Evolutionary conservation across 23 tunicate species (phyloP).

Genomic region (Ciona savignyi): DNA sequence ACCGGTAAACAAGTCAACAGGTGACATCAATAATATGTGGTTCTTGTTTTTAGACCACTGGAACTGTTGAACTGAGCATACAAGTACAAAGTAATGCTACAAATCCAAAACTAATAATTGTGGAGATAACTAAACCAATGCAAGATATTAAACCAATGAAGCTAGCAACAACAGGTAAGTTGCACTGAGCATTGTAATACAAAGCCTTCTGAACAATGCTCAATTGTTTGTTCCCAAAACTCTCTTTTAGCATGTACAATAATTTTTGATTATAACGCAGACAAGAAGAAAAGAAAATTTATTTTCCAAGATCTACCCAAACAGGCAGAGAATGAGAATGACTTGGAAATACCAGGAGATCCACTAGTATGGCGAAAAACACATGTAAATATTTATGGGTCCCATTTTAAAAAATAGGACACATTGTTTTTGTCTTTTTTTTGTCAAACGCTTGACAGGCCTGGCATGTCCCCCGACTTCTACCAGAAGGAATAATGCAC

Average conservation of each 20-base stretch:
- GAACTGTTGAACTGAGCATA: constrained; percentile 49
- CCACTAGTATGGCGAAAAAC: constrained; percentile 51
- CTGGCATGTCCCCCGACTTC: too few species aligned
- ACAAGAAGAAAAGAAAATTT: background rate
- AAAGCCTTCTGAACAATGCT: too few species aligned
- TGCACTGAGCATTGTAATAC: too few species aligned
- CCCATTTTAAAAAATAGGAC: too few species aligned
- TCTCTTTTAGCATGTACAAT: too few species aligned
- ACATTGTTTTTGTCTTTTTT: too few species aligned
- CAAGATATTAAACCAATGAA: background rate
- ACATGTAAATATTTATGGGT: too few species aligned
- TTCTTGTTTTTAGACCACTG: constrained; percentile 4
- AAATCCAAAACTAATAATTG: constrained; percentile 22
- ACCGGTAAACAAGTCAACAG: too few species aligned
- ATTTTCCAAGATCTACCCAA: background rate
- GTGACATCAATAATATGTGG: too few species aligned
- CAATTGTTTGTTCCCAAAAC: too few species aligned
- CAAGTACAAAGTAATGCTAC: constrained; percentile 31
- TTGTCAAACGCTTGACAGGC: too few species aligned
- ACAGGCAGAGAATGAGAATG: background rate
- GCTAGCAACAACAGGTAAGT: background rate
- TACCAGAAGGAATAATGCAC: too few species aligned
- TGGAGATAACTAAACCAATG: constrained; percentile 28
- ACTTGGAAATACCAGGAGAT: constrained; percentile 46
- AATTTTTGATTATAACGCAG: background rate